phyloP scores from a whole-genome alignment of 1,140 invertebrate genomes.

The Caenorhabditis elegans region DNA sequence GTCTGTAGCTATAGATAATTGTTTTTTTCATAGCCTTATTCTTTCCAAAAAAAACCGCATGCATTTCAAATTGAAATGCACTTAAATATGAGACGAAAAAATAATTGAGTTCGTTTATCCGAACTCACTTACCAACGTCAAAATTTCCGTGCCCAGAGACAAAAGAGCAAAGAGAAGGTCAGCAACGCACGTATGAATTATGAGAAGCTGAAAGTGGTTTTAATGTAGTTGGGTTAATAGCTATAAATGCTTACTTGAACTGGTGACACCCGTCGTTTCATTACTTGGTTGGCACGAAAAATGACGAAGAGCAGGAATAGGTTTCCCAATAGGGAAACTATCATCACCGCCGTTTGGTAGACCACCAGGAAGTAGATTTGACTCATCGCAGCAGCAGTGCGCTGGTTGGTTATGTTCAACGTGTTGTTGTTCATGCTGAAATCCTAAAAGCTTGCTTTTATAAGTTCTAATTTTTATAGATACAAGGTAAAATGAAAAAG shows the following conservation, averaged over 20 bases:
- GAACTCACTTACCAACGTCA: constrained; percentile 32
- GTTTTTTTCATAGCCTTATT: too few relatives aligned
- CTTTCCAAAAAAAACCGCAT: too few relatives aligned
- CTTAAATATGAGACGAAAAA: too few relatives aligned
- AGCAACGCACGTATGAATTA: constrained; percentile 68
- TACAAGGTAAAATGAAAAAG: too few relatives aligned
- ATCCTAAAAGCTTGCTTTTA: too few relatives aligned
- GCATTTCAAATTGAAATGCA: too few relatives aligned
- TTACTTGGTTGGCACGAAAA: constrained; percentile 53
- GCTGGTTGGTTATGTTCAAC: not conserved
- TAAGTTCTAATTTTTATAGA: too few relatives aligned
- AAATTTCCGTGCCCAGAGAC: constrained; percentile 68
- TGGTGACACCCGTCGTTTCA: constrained; percentile 56
- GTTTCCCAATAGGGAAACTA: constrained; percentile 57
- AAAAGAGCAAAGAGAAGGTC: constrained; percentile 69
- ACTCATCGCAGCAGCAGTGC: not conserved
- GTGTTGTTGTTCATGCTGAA: not conserved
- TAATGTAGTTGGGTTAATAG: not conserved
- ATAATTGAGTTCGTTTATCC: too few relatives aligned
- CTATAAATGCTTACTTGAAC: constrained; percentile 53
- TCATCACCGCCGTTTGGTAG: constrained; percentile 50
- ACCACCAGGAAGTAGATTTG: constrained; percentile 41
- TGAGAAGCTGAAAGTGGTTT: constrained; percentile 53
- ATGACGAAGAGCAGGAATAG: constrained; percentile 61
- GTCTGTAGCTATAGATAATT: too few relatives aligned